Conservation (phyloP, 2,113 vertebrate genomes). For the Edolisoma coerulescens region DNA sequence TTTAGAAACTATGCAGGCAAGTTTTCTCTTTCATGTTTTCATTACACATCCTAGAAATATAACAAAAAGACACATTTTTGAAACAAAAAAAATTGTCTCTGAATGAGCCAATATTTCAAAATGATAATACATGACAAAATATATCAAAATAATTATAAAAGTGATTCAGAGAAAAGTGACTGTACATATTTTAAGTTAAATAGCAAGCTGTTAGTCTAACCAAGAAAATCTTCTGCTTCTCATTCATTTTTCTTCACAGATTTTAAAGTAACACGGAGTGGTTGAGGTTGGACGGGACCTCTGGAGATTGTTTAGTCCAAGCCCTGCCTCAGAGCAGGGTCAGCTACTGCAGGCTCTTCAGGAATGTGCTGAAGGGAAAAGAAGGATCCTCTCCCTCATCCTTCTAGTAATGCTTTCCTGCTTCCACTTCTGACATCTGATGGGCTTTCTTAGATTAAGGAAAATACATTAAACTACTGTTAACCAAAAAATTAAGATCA, state of each 20-base stretch:
- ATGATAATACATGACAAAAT: conserved; percentile 61
- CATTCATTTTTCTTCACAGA: not conserved
- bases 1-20: not conserved
- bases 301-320: not conserved
- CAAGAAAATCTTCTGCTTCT: not conserved
- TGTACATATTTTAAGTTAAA: conserved; percentile 58
- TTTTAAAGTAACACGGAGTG: not conserved
- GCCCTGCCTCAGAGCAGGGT: not conserved
- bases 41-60: conserved; percentile 12
- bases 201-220: conserved; percentile 48
- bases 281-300: not conserved
- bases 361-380: not conserved
- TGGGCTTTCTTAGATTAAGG: not conserved
- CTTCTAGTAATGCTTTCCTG: not conserved
- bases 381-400: not conserved
- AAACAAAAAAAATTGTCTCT: not conserved
- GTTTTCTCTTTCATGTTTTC: conserved; percentile 19
- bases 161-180: conserved; percentile 48
- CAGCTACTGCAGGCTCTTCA: not conserved
- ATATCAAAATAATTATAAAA: conserved; percentile 62
- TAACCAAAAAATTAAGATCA: not conserved
- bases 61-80: conserved; percentile 26
- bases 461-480: not conserved
- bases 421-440: not conserved
- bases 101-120: conserved; percentile 46